Conservation (phyloP, 1,140 invertebrate genomes). For the Tetramorium alpestre region DNA sequence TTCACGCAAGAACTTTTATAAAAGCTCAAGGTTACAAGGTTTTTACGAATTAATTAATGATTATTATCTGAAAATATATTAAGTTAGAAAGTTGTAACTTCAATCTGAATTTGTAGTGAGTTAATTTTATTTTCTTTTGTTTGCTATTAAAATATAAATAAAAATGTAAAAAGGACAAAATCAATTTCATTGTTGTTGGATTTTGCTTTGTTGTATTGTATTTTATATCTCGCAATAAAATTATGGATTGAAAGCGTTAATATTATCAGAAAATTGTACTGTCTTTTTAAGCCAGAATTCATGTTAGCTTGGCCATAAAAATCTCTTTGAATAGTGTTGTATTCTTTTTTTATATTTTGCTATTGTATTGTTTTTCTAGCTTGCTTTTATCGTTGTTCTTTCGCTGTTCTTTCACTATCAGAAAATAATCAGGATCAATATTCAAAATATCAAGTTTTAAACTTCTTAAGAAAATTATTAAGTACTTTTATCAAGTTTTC, state of each 20-base stretch:
- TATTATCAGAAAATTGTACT: conserved; percentile 11
- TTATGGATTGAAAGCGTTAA: conserved; percentile 5
- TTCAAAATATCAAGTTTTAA: background rate
- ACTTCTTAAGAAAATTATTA: background rate
- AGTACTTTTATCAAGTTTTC: background rate
- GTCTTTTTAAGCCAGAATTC: background rate
- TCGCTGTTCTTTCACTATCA: background rate
- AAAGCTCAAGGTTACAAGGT: background rate
- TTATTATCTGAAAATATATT: conserved; percentile 1
- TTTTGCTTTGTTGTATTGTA: background rate
- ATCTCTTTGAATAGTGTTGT: background rate
- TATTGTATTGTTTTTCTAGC: background rate
- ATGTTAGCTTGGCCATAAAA: background rate
- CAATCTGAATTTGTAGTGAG: background rate
- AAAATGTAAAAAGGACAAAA: background rate
- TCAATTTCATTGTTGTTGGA: background rate
- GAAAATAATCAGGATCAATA: background rate
- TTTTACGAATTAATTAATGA: background rate
- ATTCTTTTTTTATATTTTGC: conserved; percentile 7
- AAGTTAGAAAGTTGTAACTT: background rate
- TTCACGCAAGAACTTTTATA: background rate
- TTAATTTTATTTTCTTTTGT: background rate
- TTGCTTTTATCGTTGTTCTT: background rate
- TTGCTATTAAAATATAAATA: background rate
- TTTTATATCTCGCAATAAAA: conserved; percentile 11